phyloP scores from a whole-genome alignment of 2,113 vertebrate genomes.

The Oxyruncus cristatus region DNA sequence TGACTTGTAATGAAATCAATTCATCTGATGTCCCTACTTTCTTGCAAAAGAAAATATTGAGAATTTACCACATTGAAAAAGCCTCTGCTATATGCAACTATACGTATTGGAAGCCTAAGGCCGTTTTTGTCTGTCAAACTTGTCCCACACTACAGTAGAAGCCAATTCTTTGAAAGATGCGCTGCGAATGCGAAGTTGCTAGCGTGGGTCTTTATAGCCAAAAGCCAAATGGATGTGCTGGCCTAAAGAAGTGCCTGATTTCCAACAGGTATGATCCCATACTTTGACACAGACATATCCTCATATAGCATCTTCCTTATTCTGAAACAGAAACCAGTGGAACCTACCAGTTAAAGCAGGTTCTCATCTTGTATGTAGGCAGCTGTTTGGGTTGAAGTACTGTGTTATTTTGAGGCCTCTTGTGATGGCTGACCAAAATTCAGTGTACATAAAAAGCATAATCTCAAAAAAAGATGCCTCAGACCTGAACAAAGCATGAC shows the following conservation, averaged over 20 bases:
- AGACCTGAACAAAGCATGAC: background rate
- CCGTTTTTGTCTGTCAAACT: background rate
- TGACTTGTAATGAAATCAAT: background rate
- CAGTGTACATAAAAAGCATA: background rate
- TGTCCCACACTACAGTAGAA: background rate
- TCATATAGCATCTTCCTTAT: background rate
- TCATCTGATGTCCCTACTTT: background rate
- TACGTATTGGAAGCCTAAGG: background rate
- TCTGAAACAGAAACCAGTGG: background rate
- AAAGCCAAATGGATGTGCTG: background rate
- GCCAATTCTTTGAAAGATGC: background rate
- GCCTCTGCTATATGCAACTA: background rate
- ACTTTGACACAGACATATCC: background rate
- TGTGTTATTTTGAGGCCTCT: background rate
- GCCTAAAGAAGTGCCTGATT: background rate
- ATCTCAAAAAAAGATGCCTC: background rate
- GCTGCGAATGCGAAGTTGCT: background rate
- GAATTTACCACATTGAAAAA: background rate
- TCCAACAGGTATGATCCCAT: background rate
- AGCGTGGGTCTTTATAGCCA: background rate
- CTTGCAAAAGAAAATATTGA: background rate
- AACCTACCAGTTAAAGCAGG: background rate
- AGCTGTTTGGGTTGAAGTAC: background rate
- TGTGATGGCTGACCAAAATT: background rate
- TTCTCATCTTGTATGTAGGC: background rate